Evolutionary conservation across 2,797 vertebrate species (phyloP).

Genomic region (Argya squamiceps): DNA sequence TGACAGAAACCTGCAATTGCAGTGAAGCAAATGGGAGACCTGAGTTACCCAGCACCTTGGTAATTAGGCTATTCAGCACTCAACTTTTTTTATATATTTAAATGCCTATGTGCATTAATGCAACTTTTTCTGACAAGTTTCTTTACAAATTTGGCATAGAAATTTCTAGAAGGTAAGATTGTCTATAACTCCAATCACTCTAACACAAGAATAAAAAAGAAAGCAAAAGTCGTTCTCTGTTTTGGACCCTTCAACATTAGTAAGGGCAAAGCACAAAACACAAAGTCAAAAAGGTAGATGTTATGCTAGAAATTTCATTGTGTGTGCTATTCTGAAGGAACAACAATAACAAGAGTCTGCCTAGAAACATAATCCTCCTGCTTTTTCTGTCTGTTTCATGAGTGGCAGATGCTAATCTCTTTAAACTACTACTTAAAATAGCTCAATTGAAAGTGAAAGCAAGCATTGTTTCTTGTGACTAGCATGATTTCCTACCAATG

Average conservation of each 20-base stretch:
- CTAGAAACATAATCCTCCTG: background rate
- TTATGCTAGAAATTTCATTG: background rate
- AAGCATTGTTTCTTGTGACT: background rate
- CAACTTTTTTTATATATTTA: background rate
- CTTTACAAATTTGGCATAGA: background rate
- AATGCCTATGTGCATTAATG: background rate
- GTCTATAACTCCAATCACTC: background rate
- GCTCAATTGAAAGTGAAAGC: background rate
- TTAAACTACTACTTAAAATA: background rate
- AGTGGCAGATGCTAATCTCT: background rate
- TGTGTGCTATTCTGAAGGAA: background rate
- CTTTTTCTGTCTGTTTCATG: background rate
- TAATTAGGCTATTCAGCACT: background rate
- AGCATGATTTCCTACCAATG: conserved; percentile 83
- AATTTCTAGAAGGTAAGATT: background rate
- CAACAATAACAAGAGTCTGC: background rate
- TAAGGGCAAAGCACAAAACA: too few relatives aligned
- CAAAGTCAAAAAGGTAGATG: background rate
- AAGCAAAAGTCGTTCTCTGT: background rate
- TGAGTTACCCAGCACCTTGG: background rate
- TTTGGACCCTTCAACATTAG: background rate
- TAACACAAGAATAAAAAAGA: background rate
- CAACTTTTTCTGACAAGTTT: background rate
- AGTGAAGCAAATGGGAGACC: background rate
- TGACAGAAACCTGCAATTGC: background rate